Evolutionary conservation across 2,113 vertebrate species (phyloP).

Genomic region (Gyps fulvus): DNA sequence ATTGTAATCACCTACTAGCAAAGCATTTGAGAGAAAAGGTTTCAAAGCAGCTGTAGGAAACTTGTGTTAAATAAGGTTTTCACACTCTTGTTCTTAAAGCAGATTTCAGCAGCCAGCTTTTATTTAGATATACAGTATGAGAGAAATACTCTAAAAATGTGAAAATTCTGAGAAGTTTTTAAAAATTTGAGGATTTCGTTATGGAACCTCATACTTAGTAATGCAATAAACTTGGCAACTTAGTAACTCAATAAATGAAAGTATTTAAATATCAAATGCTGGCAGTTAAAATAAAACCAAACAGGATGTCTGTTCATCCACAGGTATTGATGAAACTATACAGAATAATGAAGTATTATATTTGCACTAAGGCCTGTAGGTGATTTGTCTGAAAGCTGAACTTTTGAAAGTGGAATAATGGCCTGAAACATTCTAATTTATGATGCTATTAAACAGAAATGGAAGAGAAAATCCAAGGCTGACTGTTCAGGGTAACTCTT

Average conservation of each 20-base stretch:
- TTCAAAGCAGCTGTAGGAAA: not conserved
- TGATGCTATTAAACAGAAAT: not conserved
- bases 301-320: not conserved
- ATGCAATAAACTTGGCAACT: not conserved
- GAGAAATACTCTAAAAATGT: not conserved
- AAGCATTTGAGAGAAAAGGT: not conserved
- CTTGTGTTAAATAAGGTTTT: not conserved
- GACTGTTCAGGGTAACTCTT: not conserved
- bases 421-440: not conserved
- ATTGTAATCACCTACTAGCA: not conserved
- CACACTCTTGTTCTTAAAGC: not conserved
- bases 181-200: not conserved
- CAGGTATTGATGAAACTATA: not conserved
- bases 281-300: not conserved
- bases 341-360: rapidly evolving
- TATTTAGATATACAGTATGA: not conserved
- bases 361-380: not conserved
- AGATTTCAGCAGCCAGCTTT: not conserved
- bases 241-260: not conserved
- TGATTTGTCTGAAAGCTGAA: not conserved
- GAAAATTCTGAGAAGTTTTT: not conserved
- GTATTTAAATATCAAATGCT: not conserved
- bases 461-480: not conserved
- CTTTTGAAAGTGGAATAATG: not conserved
- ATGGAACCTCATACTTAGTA: not conserved